Evolutionary conservation across 1,140 invertebrate genomes (phyloP).

Genomic region (Saccostrea echinata): DNA sequence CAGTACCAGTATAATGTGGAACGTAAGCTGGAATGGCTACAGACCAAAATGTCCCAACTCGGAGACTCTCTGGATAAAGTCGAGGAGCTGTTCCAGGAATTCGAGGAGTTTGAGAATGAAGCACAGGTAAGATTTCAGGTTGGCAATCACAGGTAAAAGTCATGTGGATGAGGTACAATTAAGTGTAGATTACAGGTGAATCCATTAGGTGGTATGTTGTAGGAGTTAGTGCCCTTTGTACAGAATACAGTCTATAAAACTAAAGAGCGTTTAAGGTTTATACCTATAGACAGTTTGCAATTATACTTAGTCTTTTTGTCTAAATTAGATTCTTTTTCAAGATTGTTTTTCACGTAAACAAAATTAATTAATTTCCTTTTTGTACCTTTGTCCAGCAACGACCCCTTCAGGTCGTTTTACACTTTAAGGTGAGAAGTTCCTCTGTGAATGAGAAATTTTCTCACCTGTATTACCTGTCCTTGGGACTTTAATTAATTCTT

Average conservation of each 20-base stretch:
- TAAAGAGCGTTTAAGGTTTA: no score
- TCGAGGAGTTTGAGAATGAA: constrained; percentile 87
- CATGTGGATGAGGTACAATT: background rate
- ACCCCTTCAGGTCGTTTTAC: no score
- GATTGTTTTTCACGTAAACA: no score
- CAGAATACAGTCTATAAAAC: background rate
- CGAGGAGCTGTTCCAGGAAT: constrained; percentile 88
- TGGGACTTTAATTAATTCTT: background rate
- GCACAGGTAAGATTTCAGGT: constrained; percentile 83
- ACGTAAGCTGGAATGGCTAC: constrained; percentile 78
- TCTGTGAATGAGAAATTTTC: background rate
- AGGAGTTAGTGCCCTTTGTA: constrained; percentile 33
- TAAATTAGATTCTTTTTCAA: no score
- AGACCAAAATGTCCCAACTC: constrained; percentile 86
- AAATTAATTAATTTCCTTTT: no score
- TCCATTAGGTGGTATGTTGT: background rate
- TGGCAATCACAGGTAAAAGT: background rate
- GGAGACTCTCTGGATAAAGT: constrained; percentile 91
- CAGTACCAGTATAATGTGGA: constrained; percentile 80
- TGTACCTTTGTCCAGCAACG: no score
- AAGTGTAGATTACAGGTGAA: background rate
- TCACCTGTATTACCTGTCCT: background rate
- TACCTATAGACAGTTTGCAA: no score
- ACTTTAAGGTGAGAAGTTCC: background rate
- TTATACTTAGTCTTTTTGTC: no score